phyloP scores from a whole-genome alignment of 2,888 invertebrate species.

The Amphipyra berbera region DNA sequence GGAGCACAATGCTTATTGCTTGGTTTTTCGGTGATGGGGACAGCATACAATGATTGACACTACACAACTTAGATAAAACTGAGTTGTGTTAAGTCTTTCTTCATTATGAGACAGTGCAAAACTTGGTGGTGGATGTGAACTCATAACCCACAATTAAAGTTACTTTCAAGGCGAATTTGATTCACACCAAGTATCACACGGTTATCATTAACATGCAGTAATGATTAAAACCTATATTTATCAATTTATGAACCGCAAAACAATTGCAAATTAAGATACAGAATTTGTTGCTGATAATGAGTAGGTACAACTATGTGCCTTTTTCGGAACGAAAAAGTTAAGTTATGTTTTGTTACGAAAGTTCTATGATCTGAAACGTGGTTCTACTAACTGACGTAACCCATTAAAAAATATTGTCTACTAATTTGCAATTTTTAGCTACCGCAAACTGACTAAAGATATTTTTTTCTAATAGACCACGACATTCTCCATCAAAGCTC shows the following conservation, averaged over 20 bases:
- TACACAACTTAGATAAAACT: not conserved
- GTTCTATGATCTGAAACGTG: no score
- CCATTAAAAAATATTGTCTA: no score
- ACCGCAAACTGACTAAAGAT: no score
- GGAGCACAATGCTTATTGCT: constrained; percentile 46
- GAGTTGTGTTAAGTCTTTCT: constrained; percentile 1
- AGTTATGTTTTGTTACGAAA: no score
- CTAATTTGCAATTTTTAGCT: no score
- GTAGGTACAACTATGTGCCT: not conserved
- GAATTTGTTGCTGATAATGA: constrained; percentile 10
- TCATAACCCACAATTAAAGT: not conserved
- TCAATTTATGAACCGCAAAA: not conserved
- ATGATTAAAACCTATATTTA: constrained; percentile 20
- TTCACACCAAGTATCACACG: not conserved
- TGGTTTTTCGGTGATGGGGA: constrained; percentile 12
- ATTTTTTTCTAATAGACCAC: no score
- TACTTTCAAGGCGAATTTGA: constrained; percentile 9
- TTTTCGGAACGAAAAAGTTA: no score
- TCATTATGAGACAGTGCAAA: not conserved
- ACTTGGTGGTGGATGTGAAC: constrained; percentile 5
- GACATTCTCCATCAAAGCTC: no score
- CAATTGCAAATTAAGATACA: constrained; percentile 7
- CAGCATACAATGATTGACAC: constrained; percentile 2
- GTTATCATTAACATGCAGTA: constrained; percentile 9
- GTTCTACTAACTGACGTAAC: no score